Conservation (phyloP, 2,113 vertebrate species). For the Anolis carolinensis region DNA sequence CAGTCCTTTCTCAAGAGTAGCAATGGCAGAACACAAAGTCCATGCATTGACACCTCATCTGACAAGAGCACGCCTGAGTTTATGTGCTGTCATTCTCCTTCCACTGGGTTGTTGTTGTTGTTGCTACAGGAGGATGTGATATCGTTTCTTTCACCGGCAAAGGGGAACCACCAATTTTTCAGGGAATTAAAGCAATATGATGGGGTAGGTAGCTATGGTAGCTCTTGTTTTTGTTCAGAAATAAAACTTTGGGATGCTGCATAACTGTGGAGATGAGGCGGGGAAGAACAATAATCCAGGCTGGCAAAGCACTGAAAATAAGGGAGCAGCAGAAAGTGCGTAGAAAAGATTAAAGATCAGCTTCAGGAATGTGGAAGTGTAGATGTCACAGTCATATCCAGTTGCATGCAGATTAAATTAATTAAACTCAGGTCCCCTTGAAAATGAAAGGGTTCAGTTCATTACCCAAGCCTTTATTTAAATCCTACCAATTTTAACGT, state of each 20-base stretch:
- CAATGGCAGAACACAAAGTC: constrained; percentile 58
- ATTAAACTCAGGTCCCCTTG: neutral
- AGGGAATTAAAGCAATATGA: constrained; percentile 53
- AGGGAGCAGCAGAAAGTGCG: neutral
- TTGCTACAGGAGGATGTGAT: constrained; percentile 64
- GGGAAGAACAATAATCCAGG: neutral
- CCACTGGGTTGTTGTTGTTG: constrained; percentile 29
- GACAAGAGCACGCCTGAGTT: constrained; percentile 66
- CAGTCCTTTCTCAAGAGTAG: constrained; percentile 67
- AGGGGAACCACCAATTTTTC: constrained; percentile 64
- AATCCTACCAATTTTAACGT: neutral
- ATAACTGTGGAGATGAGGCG: neutral
- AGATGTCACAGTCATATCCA: neutral
- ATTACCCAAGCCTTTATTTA: neutral
- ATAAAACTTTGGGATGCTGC: constrained; percentile 39
- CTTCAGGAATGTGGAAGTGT: neutral
- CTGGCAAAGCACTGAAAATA: neutral
- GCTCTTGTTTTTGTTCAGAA: neutral
- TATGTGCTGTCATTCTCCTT: constrained; percentile 71
- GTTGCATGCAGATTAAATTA: neutral
- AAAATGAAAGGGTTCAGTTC: neutral
- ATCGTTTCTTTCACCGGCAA: constrained; percentile 67
- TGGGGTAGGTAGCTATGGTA: neutral
- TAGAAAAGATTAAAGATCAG: neutral
- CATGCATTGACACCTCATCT: constrained; percentile 53